Evolutionary conservation across 2,797 vertebrate species (phyloP).

Genomic region (Sternotherus odoratus): DNA sequence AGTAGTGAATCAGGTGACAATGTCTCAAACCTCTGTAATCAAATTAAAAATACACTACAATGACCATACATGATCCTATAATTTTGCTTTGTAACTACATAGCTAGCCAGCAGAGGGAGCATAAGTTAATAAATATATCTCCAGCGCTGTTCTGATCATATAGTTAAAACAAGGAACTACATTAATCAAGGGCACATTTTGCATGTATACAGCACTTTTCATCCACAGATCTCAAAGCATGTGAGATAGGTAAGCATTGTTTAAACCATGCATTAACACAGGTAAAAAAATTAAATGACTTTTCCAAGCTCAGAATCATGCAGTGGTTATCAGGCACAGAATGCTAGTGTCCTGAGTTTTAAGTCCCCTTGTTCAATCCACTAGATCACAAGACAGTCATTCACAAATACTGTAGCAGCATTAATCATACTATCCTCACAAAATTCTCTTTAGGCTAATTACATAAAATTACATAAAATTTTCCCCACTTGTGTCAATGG

Average conservation of each 20-base stretch:
- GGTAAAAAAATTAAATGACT: fast-evolving
- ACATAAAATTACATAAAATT: background rate
- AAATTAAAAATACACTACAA: background rate
- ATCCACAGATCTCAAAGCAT: background rate
- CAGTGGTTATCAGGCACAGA: background rate
- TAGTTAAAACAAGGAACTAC: background rate
- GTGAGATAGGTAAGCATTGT: background rate
- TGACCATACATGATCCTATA: background rate
- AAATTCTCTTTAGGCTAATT: background rate
- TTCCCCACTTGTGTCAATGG: background rate
- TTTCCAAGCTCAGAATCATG: background rate
- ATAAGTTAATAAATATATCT: slow-evolving; percentile 52
- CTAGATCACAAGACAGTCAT: background rate
- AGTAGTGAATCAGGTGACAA: fast-evolving
- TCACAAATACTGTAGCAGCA: background rate
- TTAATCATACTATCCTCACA: background rate
- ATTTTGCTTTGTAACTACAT: slow-evolving; percentile 48
- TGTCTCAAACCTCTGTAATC: background rate
- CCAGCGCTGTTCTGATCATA: background rate
- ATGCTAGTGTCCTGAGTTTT: background rate
- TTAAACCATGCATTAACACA: background rate
- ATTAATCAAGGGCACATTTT: fast-evolving
- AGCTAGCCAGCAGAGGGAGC: slow-evolving; percentile 77
- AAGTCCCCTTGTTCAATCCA: background rate
- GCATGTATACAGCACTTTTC: background rate